These are phyloP conservation scores for Drosophila stalkeri DNA, from an alignment of 2,888 invertebrate species.

Conservation along the genomic window DNA sequence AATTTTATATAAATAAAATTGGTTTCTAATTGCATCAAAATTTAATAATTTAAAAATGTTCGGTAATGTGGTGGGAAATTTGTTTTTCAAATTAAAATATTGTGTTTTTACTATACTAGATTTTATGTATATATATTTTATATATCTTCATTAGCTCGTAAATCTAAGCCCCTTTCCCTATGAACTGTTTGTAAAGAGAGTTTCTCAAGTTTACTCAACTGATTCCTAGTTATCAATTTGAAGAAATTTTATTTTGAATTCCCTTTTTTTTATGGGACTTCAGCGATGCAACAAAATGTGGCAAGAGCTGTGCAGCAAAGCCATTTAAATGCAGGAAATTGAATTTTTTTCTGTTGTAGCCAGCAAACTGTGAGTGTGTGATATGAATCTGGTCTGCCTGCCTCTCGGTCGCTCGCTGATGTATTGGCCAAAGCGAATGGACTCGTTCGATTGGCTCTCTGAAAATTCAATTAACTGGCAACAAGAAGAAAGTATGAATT, in stretches of 20 bases:
- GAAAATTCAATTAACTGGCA: constrained; percentile 48
- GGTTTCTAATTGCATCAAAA: background rate
- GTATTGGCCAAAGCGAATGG: constrained; percentile 15
- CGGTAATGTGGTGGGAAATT: background rate
- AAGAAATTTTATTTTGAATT: constrained; percentile 20
- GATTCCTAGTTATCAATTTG: constrained; percentile 19
- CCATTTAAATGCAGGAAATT: constrained; percentile 79
- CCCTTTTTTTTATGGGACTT: background rate
- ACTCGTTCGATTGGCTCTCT: constrained; percentile 28
- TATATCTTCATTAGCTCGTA: too few relatives aligned
- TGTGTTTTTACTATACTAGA: background rate
- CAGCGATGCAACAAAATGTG: constrained; percentile 34
- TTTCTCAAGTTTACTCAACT: background rate
- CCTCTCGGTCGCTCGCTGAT: constrained; percentile 1
- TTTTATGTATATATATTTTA: too few relatives aligned
- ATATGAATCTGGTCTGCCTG: constrained; percentile 29
- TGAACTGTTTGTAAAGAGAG: background rate
- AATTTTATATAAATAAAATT: background rate
- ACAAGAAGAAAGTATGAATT: constrained; percentile 20
- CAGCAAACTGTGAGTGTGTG: constrained; percentile 23
- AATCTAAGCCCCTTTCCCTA: background rate
- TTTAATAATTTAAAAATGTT: too few relatives aligned
- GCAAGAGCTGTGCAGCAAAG: constrained; percentile 55
- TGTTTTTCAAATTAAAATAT: background rate
- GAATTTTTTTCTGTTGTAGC: constrained; percentile 56